These are phyloP conservation scores for Mylabris sibirica DNA, from an alignment of 2,888 invertebrate genomes.

Conservation along the genomic window DNA sequence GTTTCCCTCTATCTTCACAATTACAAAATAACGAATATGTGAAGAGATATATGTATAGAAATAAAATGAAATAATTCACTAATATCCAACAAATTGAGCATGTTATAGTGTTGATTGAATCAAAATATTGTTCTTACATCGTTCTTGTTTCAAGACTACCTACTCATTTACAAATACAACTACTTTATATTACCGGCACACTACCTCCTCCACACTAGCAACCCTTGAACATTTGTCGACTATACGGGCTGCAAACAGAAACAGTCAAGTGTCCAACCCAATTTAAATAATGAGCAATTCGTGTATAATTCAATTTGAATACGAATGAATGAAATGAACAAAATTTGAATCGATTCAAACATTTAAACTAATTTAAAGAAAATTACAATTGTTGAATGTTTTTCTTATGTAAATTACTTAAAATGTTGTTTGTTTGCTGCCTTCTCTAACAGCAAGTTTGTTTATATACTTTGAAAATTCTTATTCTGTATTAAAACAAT, in stretches of 20 bases:
- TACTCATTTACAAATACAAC: neutral
- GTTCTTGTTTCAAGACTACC: too few relatives aligned
- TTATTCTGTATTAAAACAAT: too few relatives aligned
- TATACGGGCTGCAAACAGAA: neutral
- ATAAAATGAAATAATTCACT: neutral
- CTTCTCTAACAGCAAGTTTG: too few relatives aligned
- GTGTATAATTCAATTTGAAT: constrained; percentile 12
- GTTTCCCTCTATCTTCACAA: constrained; percentile 17
- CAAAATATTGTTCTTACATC: too few relatives aligned
- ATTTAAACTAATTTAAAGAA: constrained; percentile 4
- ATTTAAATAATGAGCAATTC: constrained; percentile 13
- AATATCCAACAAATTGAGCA: too few relatives aligned
- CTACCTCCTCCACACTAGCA: too few relatives aligned
- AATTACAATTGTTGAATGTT: neutral
- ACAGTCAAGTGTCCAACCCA: constrained; percentile 13
- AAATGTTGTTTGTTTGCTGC: neutral
- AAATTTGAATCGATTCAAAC: neutral
- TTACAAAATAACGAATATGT: neutral
- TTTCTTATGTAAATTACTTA: neutral
- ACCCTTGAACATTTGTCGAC: neutral
- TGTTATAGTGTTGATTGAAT: too few relatives aligned
- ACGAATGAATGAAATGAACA: constrained; percentile 6
- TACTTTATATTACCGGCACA: neutral
- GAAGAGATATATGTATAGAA: neutral
- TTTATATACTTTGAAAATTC: too few relatives aligned